These are phyloP conservation scores for Dastarcus helophoroides DNA, from an alignment of 2,888 invertebrate species.

Conservation along the genomic window DNA sequence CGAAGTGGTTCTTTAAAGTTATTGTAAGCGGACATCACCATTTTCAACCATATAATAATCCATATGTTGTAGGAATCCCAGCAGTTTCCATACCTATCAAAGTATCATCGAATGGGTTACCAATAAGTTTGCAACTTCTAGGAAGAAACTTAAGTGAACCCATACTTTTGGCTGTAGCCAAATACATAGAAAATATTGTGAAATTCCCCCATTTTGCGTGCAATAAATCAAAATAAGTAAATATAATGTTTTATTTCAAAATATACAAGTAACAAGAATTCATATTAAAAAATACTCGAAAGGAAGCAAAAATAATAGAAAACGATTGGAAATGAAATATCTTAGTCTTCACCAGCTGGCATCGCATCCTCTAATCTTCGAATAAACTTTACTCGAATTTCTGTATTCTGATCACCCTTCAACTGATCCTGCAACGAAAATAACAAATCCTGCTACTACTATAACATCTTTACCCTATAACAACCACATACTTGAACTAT, in stretches of 20 bases:
- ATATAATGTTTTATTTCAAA: too few relatives aligned
- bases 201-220: slow-evolving; percentile 39
- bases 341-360: slow-evolving; percentile 94
- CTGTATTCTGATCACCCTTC: slow-evolving; percentile 88
- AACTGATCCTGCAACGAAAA: slow-evolving; percentile 66
- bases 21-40: too few relatives aligned
- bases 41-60: too few relatives aligned
- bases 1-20: too few relatives aligned
- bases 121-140: slow-evolving; percentile 82
- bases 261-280: too few relatives aligned
- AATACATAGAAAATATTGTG: slow-evolving; percentile 66
- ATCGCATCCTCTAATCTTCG: slow-evolving; percentile 93
- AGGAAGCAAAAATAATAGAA: too few relatives aligned
- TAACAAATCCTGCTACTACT: not conserved
- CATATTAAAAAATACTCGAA: too few relatives aligned
- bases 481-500: slow-evolving; percentile 60
- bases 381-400: slow-evolving; percentile 88
- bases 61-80: slow-evolving; percentile 63
- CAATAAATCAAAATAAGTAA: too few relatives aligned
- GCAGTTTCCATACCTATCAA: slow-evolving; percentile 77
- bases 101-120: slow-evolving; percentile 62
- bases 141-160: slow-evolving; percentile 68
- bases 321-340: too few relatives aligned
- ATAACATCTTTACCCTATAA: not conserved
- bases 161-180: slow-evolving; percentile 62